phyloP scores from a whole-genome alignment of 2,797 vertebrate genomes.

The Rhynchonycteris naso region DNA sequence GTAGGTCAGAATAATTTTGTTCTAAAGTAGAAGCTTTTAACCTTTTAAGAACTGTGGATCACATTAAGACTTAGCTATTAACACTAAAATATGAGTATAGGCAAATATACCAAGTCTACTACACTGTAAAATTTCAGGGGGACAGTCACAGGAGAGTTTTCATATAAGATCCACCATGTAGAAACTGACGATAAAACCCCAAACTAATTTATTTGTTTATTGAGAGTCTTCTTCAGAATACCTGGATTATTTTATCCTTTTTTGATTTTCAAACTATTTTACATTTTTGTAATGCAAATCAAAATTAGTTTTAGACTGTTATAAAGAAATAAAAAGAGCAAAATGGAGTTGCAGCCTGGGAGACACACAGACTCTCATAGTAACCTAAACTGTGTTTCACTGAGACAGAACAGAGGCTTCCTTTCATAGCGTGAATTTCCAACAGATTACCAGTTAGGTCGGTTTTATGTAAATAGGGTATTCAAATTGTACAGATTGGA shows the following conservation, averaged over 20 bases:
- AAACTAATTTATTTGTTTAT: not conserved
- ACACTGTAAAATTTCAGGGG: not conserved
- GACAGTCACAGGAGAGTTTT: not conserved
- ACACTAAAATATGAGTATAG: not conserved
- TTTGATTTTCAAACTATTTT: not conserved
- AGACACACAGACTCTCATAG: not conserved
- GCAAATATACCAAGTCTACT: not conserved
- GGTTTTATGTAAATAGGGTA: not conserved
- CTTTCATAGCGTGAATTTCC: not conserved
- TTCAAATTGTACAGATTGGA: not conserved
- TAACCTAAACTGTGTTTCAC: not conserved
- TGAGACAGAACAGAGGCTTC: not conserved
- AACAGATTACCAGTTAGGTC: not conserved
- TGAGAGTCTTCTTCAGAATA: not conserved
- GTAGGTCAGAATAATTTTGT: constrained; percentile 56
- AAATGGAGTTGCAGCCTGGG: not conserved
- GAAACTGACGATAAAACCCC: not conserved
- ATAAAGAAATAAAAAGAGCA: not conserved
- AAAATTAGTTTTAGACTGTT: not conserved
- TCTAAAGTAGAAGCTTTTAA: constrained; percentile 45
- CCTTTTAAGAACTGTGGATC: not conserved
- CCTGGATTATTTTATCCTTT: constrained; percentile 1
- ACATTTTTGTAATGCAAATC: not conserved
- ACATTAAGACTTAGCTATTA: constrained; percentile 6
- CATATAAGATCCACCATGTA: not conserved